Evolutionary conservation across 2,888 invertebrate species (phyloP), one percentile per base, ranked within the genome.

Genomic region (Pocota personata): DNA sequence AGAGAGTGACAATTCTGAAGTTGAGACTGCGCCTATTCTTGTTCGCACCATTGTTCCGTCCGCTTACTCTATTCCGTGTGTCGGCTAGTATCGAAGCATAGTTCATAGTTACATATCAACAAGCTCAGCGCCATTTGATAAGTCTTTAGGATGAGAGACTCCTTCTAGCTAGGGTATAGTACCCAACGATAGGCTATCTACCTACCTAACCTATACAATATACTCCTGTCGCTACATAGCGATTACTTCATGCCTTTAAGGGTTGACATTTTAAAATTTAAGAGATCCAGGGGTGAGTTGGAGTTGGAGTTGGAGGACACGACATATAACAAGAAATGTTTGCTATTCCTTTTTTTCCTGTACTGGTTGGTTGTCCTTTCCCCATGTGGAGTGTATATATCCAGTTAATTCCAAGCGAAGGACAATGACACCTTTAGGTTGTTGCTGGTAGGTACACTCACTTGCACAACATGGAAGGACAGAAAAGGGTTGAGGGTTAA

Each of bases 391-490:
- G 64, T 60, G n/a, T 30, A 50, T 27, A 21, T 73, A 83, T 73
- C 60, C 48, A 78, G 83, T 73, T 78, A 83, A 83, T 78, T 78
- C 46, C 52, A 60, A 8, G 14, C 48, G 60, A 77, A 82, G 82
- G 82, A 83, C 82, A 83, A 83, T 83, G 82, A 83, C 82, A 78
- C 82, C 82, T 78, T 66, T 55, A 52, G 24, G 66, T 69, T 57
- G 24, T 27, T 46, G 48, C 24, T 66, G 12, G 69, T 35, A 50
- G 12, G 69, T 35, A 50, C 50, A 64, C 30, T 72, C 72, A 72
- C 79, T 64, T 58, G 35, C 64, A 72, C 48, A 48, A 8, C 30
- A 14, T 43, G 40, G 3, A 60, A n/a, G 10, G 12, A n/a, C 37
- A 58, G 4, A 24, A 82, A 78, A 62, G 66, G 58, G 72, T 73